A percentile compares a stretch with the other conserved stretches of the same genome.
phyloP scores from a whole-genome alignment of 53 echinoderm and acorn worm species.

The Temnopleurus reevesii region DNA sequence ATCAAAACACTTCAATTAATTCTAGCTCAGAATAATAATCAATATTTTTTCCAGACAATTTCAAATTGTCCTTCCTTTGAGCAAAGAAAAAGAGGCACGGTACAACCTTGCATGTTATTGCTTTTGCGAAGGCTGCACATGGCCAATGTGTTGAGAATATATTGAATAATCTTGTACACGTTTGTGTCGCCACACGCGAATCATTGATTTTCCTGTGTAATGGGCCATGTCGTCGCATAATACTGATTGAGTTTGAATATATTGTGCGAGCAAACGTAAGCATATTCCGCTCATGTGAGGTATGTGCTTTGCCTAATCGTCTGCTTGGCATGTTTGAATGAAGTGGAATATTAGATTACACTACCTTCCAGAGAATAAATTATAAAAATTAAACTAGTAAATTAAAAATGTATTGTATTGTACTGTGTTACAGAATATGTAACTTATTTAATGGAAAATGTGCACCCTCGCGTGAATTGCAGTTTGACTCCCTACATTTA shows the following conservation, averaged over 20 bases:
- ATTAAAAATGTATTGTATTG: too few relatives aligned
- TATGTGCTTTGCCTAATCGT: background rate
- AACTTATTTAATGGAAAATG: too few relatives aligned
- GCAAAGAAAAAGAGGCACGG: background rate
- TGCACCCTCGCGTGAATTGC: too few relatives aligned
- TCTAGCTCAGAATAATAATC: background rate
- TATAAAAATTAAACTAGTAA: too few relatives aligned
- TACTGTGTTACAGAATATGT: too few relatives aligned
- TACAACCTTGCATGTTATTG: background rate
- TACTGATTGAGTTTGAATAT: background rate
- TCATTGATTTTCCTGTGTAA: slow-evolving; percentile 4
- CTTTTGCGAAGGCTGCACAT: background rate
- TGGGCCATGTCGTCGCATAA: background rate
- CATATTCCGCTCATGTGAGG: background rate
- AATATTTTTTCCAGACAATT: background rate
- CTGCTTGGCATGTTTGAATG: too few relatives aligned
- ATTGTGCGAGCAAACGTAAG: background rate
- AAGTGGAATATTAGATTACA: too few relatives aligned
- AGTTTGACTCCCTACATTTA: too few relatives aligned
- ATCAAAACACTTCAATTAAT: too few relatives aligned
- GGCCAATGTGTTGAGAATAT: background rate
- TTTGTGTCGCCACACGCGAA: background rate
- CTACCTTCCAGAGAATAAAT: too few relatives aligned
- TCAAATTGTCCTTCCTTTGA: background rate
- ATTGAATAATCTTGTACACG: slow-evolving; percentile 23